These are phyloP conservation scores for Tetranychus truncatus DNA, from an alignment of 2,888 invertebrate species.

Conservation along the genomic window DNA sequence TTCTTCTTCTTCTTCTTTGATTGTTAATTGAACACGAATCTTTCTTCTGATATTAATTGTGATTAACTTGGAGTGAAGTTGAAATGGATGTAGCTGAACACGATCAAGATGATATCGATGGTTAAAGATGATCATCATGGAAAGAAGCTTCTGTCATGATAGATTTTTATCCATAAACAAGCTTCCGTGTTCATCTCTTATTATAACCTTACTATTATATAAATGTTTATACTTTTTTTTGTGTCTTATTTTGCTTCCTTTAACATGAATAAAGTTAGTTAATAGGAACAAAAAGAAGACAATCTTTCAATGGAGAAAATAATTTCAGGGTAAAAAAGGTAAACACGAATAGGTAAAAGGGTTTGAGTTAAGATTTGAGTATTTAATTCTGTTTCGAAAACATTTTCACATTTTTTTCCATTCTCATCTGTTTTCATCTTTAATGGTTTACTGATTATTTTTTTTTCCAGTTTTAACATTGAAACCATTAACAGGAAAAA, in stretches of 20 bases:
- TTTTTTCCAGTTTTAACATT: neutral
- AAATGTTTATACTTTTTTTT: neutral
- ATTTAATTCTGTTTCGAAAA: no score
- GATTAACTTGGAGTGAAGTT: neutral
- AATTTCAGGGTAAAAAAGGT: no score
- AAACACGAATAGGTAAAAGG: no score
- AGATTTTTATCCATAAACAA: slow-evolving; percentile 1
- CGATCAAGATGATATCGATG: neutral
- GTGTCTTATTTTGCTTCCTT: neutral
- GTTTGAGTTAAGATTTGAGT: no score
- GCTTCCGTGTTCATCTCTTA: neutral
- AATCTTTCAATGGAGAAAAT: no score
- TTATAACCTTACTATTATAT: neutral
- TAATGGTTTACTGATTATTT: neutral
- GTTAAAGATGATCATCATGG: neutral
- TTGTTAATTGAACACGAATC: neutral
- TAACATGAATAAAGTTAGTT: no score
- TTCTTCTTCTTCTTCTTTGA: neutral
- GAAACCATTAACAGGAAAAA: neutral
- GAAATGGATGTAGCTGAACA: neutral
- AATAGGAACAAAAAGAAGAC: no score
- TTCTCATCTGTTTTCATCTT: neutral
- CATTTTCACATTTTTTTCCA: neutral
- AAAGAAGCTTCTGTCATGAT: neutral
- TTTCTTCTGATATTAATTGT: neutral